These are phyloP conservation scores for Leptoteleia sp. DNA, from an alignment of 1,140 invertebrate genomes.

Conservation along the genomic window DNA sequence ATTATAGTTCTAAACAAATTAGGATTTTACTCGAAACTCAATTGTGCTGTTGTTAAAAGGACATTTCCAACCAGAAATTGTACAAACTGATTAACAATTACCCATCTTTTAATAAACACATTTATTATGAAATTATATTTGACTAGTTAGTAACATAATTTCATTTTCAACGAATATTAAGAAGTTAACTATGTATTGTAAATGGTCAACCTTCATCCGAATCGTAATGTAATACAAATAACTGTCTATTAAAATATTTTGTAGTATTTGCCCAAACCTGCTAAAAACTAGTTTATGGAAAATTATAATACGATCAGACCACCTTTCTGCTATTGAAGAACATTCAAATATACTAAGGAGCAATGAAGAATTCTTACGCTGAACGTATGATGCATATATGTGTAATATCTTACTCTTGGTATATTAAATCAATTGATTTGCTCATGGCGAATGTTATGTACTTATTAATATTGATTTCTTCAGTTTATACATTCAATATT, in stretches of 20 bases:
- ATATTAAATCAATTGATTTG: conserved; percentile 69
- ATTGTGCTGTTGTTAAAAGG: no score
- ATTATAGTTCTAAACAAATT: no score
- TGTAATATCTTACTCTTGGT: conserved; percentile 69
- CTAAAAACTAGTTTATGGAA: conserved; percentile 54
- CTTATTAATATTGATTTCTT: conserved; percentile 50
- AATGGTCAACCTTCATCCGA: conserved; percentile 54
- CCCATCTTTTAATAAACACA: conserved; percentile 51
- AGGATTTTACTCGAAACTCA: no score
- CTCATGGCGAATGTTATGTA: conserved; percentile 67
- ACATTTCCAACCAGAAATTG: no score
- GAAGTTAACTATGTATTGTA: conserved; percentile 57
- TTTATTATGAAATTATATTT: conserved; percentile 49
- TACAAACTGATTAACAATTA: no score
- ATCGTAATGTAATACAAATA: conserved; percentile 62
- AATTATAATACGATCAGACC: conserved; percentile 57
- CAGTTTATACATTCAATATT: no score
- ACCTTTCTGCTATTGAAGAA: conserved; percentile 58
- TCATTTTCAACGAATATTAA: conserved; percentile 60
- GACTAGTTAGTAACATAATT: conserved; percentile 46
- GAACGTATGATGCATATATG: conserved; percentile 68
- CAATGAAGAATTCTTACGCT: conserved; percentile 65
- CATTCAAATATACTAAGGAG: conserved; percentile 60
- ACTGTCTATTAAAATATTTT: conserved; percentile 64
- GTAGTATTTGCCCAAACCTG: conserved; percentile 69